Base-by-base conservation (phyloP, 2,113 vertebrate genomes). In the Pantherophis guttatus region DNA sequence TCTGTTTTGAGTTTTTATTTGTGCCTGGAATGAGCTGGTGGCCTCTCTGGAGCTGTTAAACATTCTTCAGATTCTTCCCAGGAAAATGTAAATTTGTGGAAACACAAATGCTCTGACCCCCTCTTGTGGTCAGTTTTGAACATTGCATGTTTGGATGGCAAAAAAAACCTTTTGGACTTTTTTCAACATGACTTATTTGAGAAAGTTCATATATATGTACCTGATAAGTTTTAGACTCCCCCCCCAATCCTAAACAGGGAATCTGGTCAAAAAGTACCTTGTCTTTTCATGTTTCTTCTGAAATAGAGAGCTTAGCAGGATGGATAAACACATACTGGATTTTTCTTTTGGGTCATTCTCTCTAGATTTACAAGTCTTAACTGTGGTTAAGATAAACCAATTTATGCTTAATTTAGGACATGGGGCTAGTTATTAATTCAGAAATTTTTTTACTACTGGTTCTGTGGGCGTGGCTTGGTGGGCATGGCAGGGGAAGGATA, bases 101-200 rank as follows among this genome's bases (percentile, higher is more conserved):
- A 9, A 11, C 12, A 2, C 1, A 0, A 9, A 93, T 88, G 75
- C 86, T 15, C 23, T 70, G 86, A 90, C 48, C 65, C 96, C 96
- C 96, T 96, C 97, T 97, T 94, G 95, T 0, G 96, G 90, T n/a
- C 50, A 0, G 0, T 33, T 58, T 62, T 86, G 86, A 93, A 94
- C 91, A 94, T 50, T 96, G 91, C 94, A 95, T 21, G 90, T 65
- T 0, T 0, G 7, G 10, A 15, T 53, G 0, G 24, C 7, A 6
- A 3, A 81, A 87, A 0, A 19, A 7, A 15, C 54, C 13, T 5
- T 1, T 33, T 29, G 21, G 33, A 8, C n/a, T 92, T 12, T 19
- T 88, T 21, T 33, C 48, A 91, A 50, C 12, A 70, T 54, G 33
- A 13, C n/a, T 70, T 55, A 17, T 23, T 23, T 92, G 48, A 39